phyloP scores from a whole-genome alignment of 1,140 invertebrate species.

The Zaprionus taronus region DNA sequence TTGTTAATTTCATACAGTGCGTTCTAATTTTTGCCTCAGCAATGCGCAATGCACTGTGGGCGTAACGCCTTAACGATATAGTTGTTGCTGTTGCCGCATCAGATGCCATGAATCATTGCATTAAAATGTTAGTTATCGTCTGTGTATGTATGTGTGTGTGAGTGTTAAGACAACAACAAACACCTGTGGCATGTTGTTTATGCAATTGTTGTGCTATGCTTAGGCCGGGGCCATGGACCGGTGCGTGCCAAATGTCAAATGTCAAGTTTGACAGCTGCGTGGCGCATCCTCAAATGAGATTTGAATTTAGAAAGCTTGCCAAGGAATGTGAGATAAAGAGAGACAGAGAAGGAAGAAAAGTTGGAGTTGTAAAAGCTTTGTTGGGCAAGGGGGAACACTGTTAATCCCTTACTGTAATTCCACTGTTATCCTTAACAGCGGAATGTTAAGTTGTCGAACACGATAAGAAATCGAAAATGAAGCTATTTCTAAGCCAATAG shows the following conservation, averaged over 20 bases:
- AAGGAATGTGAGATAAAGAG: neutral
- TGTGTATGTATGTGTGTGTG: constrained; percentile 20
- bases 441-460: neutral
- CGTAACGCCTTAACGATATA: constrained; percentile 12
- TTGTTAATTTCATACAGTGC: constrained; percentile 8
- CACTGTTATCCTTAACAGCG: constrained; percentile 9
- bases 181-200: constrained; percentile 68
- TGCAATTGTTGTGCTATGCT: constrained; percentile 19
- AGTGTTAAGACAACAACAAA: constrained; percentile 50
- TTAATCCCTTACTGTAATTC: constrained; percentile 1
- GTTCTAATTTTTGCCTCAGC: constrained; percentile 32
- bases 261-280: constrained; percentile 71
- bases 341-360: neutral
- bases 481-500: neutral
- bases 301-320: constrained; percentile 36
- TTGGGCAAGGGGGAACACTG: neutral
- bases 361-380: constrained; percentile 13
- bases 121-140: constrained; percentile 40
- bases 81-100: constrained; percentile 50
- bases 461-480: constrained; percentile 18
- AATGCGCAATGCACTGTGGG: constrained; percentile 36
- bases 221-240: constrained; percentile 12
- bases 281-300: constrained; percentile 42
- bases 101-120: constrained; percentile 61
- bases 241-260: constrained; percentile 42